phyloP scores from a whole-genome alignment of 2,113 vertebrate species.

The Indicator indicator region DNA sequence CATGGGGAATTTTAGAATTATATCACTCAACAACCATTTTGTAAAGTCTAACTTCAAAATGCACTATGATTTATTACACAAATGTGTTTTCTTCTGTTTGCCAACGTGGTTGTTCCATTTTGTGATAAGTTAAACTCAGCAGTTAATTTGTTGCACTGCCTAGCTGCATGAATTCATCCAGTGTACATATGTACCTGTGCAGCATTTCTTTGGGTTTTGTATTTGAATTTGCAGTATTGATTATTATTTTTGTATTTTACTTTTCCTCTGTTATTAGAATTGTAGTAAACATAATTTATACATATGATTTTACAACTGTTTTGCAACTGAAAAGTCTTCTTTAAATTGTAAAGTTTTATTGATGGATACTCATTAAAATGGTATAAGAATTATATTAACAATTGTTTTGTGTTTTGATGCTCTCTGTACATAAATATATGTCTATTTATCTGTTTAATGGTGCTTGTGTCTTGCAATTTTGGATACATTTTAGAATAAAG shows the following conservation, averaged over 20 bases:
- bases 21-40: slow-evolving; percentile 69
- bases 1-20: slow-evolving; percentile 58
- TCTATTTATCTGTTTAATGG: slow-evolving; percentile 72
- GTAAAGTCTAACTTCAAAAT: slow-evolving; percentile 67
- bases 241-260: slow-evolving; percentile 76
- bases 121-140: slow-evolving; percentile 69
- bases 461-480: slow-evolving; percentile 72
- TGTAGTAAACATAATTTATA: slow-evolving; percentile 74
- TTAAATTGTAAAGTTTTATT: slow-evolving; percentile 74
- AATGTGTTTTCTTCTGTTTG: slow-evolving; percentile 68
- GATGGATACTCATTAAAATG: slow-evolving; percentile 73
- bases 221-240: slow-evolving; percentile 75
- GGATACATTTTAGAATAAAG: slow-evolving; percentile 76
- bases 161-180: slow-evolving; percentile 70
- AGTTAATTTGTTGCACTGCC: slow-evolving; percentile 69
- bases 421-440: slow-evolving; percentile 71
- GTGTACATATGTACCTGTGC: slow-evolving; percentile 64
- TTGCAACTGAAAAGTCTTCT: slow-evolving; percentile 72
- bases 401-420: slow-evolving; percentile 71
- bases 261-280: slow-evolving; percentile 72
- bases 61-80: slow-evolving; percentile 66
- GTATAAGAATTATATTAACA: slow-evolving; percentile 75
- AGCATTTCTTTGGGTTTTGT: slow-evolving; percentile 71
- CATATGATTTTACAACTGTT: slow-evolving; percentile 74
- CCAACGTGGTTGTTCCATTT: slow-evolving; percentile 59